Evolutionary conservation across 2,888 invertebrate species (phyloP).

Genomic region (Clusia tigrina): DNA sequence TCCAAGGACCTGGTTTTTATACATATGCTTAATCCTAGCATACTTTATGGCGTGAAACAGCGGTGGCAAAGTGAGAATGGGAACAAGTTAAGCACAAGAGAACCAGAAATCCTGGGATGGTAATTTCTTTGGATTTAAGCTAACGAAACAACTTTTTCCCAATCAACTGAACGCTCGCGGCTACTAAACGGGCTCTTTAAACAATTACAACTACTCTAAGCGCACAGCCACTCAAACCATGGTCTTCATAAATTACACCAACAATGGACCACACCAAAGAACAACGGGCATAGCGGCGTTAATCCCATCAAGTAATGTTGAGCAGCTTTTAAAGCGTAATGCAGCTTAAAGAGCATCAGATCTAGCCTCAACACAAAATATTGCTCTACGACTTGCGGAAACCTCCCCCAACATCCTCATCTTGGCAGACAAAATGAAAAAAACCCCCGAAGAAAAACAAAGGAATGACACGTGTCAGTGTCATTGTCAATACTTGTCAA

Average conservation of each 20-base stretch:
- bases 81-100: too few species aligned
- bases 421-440: constrained; percentile 10
- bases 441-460: neutral
- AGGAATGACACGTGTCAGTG: constrained; percentile 53
- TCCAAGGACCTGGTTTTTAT: constrained; percentile 46
- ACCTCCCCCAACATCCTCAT: too few species aligned
- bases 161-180: too few species aligned
- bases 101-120: too few species aligned
- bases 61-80: constrained; percentile 32
- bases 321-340: neutral
- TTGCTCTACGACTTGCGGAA: too few species aligned
- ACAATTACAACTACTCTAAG: neutral
- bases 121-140: too few species aligned
- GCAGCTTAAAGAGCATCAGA: neutral
- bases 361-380: too few species aligned
- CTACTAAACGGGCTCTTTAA: neutral
- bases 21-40: constrained; percentile 50
- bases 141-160: too few species aligned
- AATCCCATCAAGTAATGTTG: neutral
- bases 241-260: neutral
- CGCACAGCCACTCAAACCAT: neutral
- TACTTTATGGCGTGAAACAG: constrained; percentile 48
- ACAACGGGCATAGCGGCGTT: neutral
- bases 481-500: constrained; percentile 46
- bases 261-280: neutral